These are phyloP conservation scores for Drosophila melanosoma DNA, from an alignment of 2,888 invertebrate genomes.

Conservation along the genomic window DNA sequence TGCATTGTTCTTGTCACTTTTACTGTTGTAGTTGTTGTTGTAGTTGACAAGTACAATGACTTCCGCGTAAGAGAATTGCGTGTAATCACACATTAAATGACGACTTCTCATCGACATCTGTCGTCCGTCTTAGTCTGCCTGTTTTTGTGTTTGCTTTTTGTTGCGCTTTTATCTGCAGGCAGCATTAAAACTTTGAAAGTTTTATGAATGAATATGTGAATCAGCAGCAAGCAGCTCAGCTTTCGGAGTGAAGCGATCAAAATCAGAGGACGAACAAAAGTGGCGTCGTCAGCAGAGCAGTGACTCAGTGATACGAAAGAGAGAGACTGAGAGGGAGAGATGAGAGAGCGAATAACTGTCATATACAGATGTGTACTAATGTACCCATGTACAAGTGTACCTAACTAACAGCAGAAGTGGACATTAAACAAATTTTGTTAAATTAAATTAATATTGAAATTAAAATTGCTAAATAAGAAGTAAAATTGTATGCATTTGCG, in stretches of 20 bases:
- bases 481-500: not conserved
- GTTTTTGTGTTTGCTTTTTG: slow-evolving; percentile 14
- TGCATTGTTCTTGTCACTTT: slow-evolving; percentile 25
- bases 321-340: not conserved
- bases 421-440: not conserved
- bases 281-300: slow-evolving; percentile 1
- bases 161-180: slow-evolving; percentile 49
- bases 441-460: not conserved
- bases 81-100: slow-evolving; percentile 49
- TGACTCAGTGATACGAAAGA: slow-evolving; percentile 33
- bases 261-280: slow-evolving; percentile 24
- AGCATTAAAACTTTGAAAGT: slow-evolving; percentile 52
- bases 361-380: not conserved
- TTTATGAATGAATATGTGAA: slow-evolving; percentile 60
- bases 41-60: slow-evolving; percentile 57
- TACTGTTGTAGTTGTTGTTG: slow-evolving; percentile 28
- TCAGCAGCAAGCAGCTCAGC: not conserved
- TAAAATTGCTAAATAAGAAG: not conserved
- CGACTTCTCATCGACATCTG: slow-evolving; percentile 16
- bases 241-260: slow-evolving; percentile 6
- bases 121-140: slow-evolving; percentile 27
- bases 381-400: not conserved
- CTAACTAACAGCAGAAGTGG: not conserved
- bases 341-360: not conserved
- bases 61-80: slow-evolving; percentile 64